Evolutionary conservation across 2,888 invertebrate genomes (phyloP).

Genomic region (Polymixis lichenea): DNA sequence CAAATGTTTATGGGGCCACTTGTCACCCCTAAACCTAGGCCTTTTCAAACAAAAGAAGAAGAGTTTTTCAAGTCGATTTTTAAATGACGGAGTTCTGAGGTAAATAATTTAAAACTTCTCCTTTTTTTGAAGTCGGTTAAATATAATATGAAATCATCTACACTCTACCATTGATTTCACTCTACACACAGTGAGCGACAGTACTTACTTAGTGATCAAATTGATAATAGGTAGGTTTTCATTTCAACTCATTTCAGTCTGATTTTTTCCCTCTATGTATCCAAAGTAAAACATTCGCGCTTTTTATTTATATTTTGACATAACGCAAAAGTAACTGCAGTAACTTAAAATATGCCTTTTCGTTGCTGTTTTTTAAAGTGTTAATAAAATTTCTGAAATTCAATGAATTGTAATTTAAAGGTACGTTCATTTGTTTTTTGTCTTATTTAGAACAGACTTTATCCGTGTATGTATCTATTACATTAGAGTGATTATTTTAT

Average conservation of each 20-base stretch:
- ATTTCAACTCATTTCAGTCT: neutral
- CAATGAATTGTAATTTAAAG: neutral
- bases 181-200: neutral
- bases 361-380: neutral
- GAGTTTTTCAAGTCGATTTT: no score
- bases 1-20: no score
- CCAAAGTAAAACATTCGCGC: neutral
- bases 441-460: neutral
- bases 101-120: no score
- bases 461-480: neutral
- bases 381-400: neutral
- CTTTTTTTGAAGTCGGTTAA: no score
- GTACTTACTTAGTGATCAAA: neutral
- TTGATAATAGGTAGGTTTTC: neutral
- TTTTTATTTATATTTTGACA: neutral
- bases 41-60: no score
- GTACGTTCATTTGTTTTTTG: neutral
- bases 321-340: neutral
- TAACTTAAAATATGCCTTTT: neutral
- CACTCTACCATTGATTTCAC: neutral
- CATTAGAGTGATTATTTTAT: no score
- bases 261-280: neutral
- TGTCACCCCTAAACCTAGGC: no score
- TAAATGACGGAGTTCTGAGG: no score
- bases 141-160: neutral